phyloP scores from a whole-genome alignment of 2,113 vertebrate species.

The Psammodynastes pulverulentus region DNA sequence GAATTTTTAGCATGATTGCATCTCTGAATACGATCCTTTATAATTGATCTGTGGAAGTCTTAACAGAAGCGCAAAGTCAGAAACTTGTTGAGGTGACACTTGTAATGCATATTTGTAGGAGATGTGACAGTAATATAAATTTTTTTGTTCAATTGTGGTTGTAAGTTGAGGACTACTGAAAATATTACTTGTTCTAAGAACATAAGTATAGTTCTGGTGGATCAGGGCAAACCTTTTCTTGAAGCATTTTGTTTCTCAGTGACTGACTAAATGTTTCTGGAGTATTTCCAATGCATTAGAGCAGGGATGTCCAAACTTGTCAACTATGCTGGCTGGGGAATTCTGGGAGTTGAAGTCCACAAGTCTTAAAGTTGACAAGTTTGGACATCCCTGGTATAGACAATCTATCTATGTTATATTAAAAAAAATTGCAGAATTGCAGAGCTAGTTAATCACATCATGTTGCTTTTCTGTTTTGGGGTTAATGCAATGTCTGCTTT shows the following conservation, averaged over 20 bases:
- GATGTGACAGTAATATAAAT: background rate
- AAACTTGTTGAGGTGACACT: background rate
- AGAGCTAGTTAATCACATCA: background rate
- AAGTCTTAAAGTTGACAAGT: no score
- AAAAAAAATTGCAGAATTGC: background rate
- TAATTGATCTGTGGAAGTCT: background rate
- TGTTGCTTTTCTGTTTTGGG: background rate
- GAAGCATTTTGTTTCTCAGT: background rate
- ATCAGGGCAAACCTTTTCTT: background rate
- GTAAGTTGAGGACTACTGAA: background rate
- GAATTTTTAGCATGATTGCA: background rate
- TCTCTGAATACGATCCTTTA: background rate
- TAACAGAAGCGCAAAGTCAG: background rate
- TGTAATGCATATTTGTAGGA: background rate
- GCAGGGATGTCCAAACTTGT: no score
- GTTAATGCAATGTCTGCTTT: background rate
- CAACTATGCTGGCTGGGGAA: no score
- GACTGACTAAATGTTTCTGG: background rate
- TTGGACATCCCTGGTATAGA: no score
- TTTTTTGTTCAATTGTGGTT: background rate
- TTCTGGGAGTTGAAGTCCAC: no score
- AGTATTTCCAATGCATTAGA: background rate
- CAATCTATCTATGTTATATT: background rate
- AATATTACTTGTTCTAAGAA: background rate
- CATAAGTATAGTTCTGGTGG: background rate